A percentile compares a stretch with the other conserved stretches of the same genome.
phyloP scores from a whole-genome alignment of 2,797 vertebrate species.

The Rhinoraja longicauda region DNA sequence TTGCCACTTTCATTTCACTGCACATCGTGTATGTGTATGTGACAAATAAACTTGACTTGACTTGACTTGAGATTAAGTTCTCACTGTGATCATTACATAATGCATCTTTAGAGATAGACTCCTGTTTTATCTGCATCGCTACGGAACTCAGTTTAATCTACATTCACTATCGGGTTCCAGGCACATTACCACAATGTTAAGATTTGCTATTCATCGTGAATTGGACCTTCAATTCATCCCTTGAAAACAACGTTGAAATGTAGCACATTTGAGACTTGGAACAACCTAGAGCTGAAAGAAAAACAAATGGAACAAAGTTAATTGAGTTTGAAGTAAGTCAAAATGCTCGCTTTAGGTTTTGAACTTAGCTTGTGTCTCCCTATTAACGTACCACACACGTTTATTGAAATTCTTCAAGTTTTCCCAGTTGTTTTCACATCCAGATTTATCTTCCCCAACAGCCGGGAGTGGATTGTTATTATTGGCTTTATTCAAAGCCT shows the following conservation, averaged over 20 bases:
- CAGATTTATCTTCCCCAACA: constrained; percentile 20
- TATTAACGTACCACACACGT: constrained; percentile 11
- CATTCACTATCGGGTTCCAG: background rate
- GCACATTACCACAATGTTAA: background rate
- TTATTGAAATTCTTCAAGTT: background rate
- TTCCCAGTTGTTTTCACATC: constrained; percentile 17
- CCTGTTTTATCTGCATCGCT: too few relatives aligned
- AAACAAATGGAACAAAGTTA: background rate
- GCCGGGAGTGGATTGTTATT: constrained; percentile 12
- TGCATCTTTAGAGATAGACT: background rate
- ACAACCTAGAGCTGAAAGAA: background rate
- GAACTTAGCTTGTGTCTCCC: constrained; percentile 11
- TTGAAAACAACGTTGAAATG: background rate
- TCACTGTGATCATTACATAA: background rate
- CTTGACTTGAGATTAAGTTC: background rate
- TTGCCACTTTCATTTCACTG: too few relatives aligned
- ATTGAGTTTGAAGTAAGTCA: background rate
- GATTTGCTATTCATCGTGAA: background rate
- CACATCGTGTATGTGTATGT: too few relatives aligned
- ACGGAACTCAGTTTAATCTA: background rate
- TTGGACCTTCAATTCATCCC: background rate
- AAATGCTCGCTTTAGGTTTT: constrained; percentile 5
- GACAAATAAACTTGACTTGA: too few relatives aligned
- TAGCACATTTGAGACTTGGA: background rate
- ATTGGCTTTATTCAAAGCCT: constrained; percentile 28